phyloP scores from a whole-genome alignment of 1,140 invertebrate genomes.

The Zophobas atratus region DNA sequence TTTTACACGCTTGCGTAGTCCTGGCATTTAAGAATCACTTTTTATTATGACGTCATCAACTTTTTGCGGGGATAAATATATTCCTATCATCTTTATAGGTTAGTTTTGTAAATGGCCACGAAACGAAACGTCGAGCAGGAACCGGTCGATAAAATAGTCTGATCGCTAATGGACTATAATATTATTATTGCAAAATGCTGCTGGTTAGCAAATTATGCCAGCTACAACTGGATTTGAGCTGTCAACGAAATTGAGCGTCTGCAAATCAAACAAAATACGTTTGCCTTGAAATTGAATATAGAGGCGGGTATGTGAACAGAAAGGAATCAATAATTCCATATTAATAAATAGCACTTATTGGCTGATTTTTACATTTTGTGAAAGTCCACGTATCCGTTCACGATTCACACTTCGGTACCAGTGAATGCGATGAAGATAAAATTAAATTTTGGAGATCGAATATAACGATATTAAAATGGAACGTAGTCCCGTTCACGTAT shows the following conservation, averaged over 20 bases:
- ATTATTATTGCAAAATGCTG: too few species aligned
- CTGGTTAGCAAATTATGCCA: too few species aligned
- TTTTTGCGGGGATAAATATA: too few species aligned
- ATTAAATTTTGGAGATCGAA: not conserved
- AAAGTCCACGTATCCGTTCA: not conserved
- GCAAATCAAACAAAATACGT: not conserved
- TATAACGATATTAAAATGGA: not conserved
- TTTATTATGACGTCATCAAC: too few species aligned
- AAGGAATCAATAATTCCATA: not conserved
- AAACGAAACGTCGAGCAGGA: too few species aligned
- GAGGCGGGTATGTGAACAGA: not conserved
- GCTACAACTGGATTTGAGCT: too few species aligned
- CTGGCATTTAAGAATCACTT: too few species aligned
- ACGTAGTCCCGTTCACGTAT: not conserved
- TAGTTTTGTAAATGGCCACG: too few species aligned
- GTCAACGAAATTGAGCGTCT: not conserved
- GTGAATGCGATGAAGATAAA: not conserved
- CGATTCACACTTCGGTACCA: not conserved
- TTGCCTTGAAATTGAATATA: not conserved
- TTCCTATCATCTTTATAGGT: too few species aligned
- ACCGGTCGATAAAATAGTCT: too few species aligned
- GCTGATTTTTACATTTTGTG: not conserved
- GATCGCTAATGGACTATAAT: too few species aligned
- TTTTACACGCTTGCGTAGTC: too few species aligned
- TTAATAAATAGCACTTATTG: not conserved